phyloP scores from a whole-genome alignment of 2,113 vertebrate genomes.

The Pantherophis guttatus region DNA sequence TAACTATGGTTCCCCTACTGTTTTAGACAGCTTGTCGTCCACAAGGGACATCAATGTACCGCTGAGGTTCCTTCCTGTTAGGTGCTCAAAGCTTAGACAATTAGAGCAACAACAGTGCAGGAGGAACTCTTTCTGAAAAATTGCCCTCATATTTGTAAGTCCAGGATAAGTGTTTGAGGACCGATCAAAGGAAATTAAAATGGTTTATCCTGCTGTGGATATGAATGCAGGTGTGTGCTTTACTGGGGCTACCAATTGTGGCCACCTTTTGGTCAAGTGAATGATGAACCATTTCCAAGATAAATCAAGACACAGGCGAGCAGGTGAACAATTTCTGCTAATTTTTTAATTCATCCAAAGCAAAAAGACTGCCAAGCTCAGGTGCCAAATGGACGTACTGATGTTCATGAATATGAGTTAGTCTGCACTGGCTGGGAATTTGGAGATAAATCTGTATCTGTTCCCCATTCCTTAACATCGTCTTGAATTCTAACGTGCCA shows the following conservation, averaged over 20 bases:
- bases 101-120: not conserved
- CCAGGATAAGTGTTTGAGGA: not conserved
- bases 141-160: not conserved
- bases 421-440: not conserved
- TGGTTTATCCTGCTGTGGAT: not conserved
- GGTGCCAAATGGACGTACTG: not conserved
- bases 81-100: not conserved
- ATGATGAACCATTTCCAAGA: not conserved
- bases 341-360: not conserved
- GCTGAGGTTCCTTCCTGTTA: not conserved
- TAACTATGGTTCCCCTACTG: not conserved
- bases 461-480: no score
- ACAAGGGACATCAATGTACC: not conserved
- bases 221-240: not conserved
- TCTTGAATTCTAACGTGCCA: no score
- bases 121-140: not conserved
- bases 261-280: not conserved
- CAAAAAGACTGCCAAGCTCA: not conserved
- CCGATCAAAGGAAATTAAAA: not conserved
- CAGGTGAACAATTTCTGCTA: not conserved
- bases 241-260: not conserved
- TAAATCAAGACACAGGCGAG: not conserved
- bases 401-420: not conserved
- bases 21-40: not conserved
- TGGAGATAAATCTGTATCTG: no score